A percentile compares a stretch with the other conserved stretches of the same genome.
phyloP scores from a whole-genome alignment of 2,888 invertebrate genomes.

The Silvanus unidentatus region DNA sequence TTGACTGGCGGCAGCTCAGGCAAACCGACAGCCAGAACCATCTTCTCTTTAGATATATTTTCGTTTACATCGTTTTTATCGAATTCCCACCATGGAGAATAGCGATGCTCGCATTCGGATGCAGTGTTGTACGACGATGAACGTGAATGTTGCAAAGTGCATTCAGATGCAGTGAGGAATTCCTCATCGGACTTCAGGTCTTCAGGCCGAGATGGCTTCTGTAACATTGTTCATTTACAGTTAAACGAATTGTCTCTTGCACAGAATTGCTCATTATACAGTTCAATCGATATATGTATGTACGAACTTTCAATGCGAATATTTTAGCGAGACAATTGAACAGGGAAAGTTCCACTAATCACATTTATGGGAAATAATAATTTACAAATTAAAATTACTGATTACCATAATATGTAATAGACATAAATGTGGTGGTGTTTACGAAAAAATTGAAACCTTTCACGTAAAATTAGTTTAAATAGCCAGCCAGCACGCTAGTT shows the following conservation, averaged over 20 bases:
- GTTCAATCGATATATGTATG: not conserved
- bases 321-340: conserved; percentile 1
- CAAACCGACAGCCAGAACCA: conserved; percentile 45
- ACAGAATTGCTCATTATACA: not conserved
- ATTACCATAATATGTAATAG: conserved; percentile 7
- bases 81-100: conserved; percentile 54
- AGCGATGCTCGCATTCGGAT: conserved; percentile 56
- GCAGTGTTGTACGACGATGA: conserved; percentile 66
- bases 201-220: conserved; percentile 38
- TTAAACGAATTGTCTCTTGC: not conserved
- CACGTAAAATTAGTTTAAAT: conserved; percentile 28
- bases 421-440: not conserved
- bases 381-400: not conserved
- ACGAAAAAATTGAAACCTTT: conserved; percentile 15
- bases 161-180: conserved; percentile 64
- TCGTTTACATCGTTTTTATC: conserved; percentile 44
- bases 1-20: conserved; percentile 40
- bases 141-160: conserved; percentile 60
- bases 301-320: conserved; percentile 1
- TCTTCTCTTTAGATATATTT: conserved; percentile 43
- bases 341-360: not conserved
- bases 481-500: conserved; percentile 9
- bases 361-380: not conserved
- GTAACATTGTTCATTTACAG: conserved; percentile 6
- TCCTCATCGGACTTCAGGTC: conserved; percentile 55